These are phyloP conservation scores for Trichogramma pretiosum DNA, from an alignment of 1,140 invertebrate genomes.

Conservation along the genomic window DNA sequence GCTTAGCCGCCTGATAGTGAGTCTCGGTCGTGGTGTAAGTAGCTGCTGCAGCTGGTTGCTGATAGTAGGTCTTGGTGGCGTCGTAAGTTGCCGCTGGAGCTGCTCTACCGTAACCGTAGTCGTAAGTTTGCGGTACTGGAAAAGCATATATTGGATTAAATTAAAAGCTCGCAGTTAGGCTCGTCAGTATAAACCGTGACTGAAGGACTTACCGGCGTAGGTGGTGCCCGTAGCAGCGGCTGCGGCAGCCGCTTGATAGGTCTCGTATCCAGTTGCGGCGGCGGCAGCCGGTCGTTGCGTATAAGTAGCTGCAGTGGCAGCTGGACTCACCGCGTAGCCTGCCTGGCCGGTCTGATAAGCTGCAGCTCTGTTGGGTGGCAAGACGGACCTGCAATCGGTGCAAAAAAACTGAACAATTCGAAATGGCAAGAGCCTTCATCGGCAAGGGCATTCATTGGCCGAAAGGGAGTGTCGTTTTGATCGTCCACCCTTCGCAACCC, in stretches of 20 bases:
- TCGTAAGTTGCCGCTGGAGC: conserved; percentile 54
- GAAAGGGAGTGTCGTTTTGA: too few relatives aligned
- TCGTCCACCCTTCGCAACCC: too few relatives aligned
- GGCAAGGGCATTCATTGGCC: too few relatives aligned
- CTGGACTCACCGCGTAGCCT: conserved; percentile 72
- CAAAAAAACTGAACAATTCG: too few relatives aligned
- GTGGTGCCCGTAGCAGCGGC: conserved; percentile 55
- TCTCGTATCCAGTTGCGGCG: conserved; percentile 66
- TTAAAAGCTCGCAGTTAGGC: too few relatives aligned
- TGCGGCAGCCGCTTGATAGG: conserved; percentile 60
- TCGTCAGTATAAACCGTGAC: too few relatives aligned
- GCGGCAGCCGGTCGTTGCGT: conserved; percentile 64
- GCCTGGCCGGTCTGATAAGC: conserved; percentile 72
- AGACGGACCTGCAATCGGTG: conserved; percentile 32
- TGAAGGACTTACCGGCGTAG: conserved; percentile 45
- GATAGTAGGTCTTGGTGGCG: conserved; percentile 58
- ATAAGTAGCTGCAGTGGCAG: conserved; percentile 67
- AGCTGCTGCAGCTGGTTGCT: conserved; percentile 58
- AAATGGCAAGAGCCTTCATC: too few relatives aligned
- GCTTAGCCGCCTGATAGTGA: conserved; percentile 50
- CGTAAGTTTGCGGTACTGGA: conserved; percentile 55
- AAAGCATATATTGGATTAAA: conserved; percentile 52
- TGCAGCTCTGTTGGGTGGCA: conserved; percentile 59
- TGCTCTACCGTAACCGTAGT: conserved; percentile 60
- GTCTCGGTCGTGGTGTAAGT: conserved; percentile 63